Evolutionary conservation across 2,888 invertebrate genomes (phyloP), one percentile per base, ranked within the genome.

Genomic region (Hofmannophila pseudospretella): DNA sequence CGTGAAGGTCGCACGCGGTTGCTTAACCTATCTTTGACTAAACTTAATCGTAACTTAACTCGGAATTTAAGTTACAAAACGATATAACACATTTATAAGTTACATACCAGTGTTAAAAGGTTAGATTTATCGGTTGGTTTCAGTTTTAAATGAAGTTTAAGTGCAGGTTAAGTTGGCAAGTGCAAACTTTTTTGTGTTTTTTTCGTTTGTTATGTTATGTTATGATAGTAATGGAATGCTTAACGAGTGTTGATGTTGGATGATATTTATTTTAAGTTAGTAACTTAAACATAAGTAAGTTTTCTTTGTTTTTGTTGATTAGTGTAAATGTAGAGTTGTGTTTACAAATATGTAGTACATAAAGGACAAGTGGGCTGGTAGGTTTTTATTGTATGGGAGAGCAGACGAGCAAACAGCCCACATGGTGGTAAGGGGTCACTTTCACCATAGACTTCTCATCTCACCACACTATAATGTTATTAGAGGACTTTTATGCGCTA

Each of bases 1-100:
- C 48, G 52, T n/a, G 48, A 36, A 22, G 53, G 38, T 32, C 58
- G 64, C 67, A 73, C 76, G 76, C 45, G 39, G n/a, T 36, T 36
- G 30, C 36, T 39, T 32, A 34, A 25, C 20, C 16, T 32, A 41
- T 50, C 58, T 55, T 54, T 51, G 42, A 38, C 36, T 30, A 32
- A 57, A 67, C 65, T 64, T 63, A 58, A 46, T 56, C 67, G 59
- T 53, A 67, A 70, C 60, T 67, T 67, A 58, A 42, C 39, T 49
- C 58, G 60, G n/a, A 44, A 39, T 46, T 48, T 47, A 41, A 38
- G 39, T 23, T 1, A 2, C n/a, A 23, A 23, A 23, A 2, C n/a
- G 8, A 23, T n/a, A 4, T 23, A 23, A 23, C n/a, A n/a, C n/a
- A n/a, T n/a, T n/a, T n/a, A n/a, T n/a, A 2, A 23, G 16, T 16